A percentile compares a stretch with the other conserved stretches of the same genome.
Conservation (phyloP, 1,140 invertebrate species). For the Eriosoma lanigerum region DNA sequence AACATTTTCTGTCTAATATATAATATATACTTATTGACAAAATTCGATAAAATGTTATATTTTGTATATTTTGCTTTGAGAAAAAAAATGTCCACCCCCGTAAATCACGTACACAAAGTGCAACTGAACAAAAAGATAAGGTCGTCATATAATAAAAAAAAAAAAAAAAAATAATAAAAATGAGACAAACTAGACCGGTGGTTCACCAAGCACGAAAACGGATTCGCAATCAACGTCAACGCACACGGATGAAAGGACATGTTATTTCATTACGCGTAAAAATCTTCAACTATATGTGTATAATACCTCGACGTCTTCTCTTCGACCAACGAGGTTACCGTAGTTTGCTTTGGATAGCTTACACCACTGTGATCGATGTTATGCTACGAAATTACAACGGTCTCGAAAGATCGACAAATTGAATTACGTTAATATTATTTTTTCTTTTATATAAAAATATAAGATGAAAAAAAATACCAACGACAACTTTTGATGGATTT, state of each 20-base stretch:
- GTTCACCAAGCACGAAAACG: slow-evolving; percentile 29
- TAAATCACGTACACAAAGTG: slow-evolving; percentile 39
- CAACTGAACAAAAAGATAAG: slow-evolving; percentile 28
- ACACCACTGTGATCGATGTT: not conserved
- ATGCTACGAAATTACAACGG: not conserved
- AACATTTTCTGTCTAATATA: no score
- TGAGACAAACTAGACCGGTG: slow-evolving; percentile 38
- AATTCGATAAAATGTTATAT: not conserved
- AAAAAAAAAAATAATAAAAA: not conserved
- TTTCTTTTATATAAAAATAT: no score
- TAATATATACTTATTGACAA: no score
- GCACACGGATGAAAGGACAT: slow-evolving; percentile 36
- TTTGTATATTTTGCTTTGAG: not conserved
- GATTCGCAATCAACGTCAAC: slow-evolving; percentile 45
- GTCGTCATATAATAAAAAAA: not conserved
- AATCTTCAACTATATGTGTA: not conserved
- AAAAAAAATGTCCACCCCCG: not conserved
- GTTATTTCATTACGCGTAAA: slow-evolving; percentile 37
- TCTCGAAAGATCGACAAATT: not conserved
- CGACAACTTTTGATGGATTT: no score
- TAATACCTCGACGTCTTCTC: not conserved
- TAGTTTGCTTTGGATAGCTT: not conserved
- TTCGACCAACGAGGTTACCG: not conserved
- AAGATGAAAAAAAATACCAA: no score
- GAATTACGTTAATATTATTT: not conserved